Evolutionary conservation across 92 coral and sea anemone species (phyloP), one percentile per base, ranked within the genome.

Genomic region (Paragorgia papillata): DNA sequence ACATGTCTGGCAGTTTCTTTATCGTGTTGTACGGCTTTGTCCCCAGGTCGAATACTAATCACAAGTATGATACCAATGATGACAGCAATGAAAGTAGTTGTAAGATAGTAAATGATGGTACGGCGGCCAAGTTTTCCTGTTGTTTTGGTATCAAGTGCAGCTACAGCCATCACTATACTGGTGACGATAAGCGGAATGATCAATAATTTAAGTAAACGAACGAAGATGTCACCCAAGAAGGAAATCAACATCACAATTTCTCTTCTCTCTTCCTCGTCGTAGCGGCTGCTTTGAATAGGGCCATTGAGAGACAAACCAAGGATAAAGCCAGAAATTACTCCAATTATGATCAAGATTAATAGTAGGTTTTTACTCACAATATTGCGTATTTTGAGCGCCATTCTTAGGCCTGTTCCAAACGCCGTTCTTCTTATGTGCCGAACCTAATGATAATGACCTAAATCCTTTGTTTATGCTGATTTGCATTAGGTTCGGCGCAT

Each of bases 71-170:
- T 88, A 10, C 97, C 97, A 69, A 92, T 85, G 22, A 92, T 69
- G 1, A 88, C 90, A 21, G 97, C 97, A 9, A 88, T 48, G 49
- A 90, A 74, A 29, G 92, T 90, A 12, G 97, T 88, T 14, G 80
- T 54, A 25, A 87, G 70, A 59, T 88, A 92, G 77, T 92, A 92
- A 1, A 90, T 10, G 20, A 92, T 82, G 20, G 97, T 88, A 21
- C 97, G 92, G 7, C 92, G 90, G 37, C 97, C 97, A 32, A 92
- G 75, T 83, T 82, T 88, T 4, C 97, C 96, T 0, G 97, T 91
- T 9, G 97, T 96, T 50, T 86, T 83, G 9, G 96, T 85, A 64
- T 92, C 96, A 7, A 92, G 84, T 12, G 91, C 71, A 15, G 97
- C 89, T 10, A 92, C 82, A 9, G 97, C 97, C 37, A 89, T 61